These are phyloP conservation scores for Prochilodus magdalenae DNA, from an alignment of 2,113 vertebrate species.

Conservation along the genomic window DNA sequence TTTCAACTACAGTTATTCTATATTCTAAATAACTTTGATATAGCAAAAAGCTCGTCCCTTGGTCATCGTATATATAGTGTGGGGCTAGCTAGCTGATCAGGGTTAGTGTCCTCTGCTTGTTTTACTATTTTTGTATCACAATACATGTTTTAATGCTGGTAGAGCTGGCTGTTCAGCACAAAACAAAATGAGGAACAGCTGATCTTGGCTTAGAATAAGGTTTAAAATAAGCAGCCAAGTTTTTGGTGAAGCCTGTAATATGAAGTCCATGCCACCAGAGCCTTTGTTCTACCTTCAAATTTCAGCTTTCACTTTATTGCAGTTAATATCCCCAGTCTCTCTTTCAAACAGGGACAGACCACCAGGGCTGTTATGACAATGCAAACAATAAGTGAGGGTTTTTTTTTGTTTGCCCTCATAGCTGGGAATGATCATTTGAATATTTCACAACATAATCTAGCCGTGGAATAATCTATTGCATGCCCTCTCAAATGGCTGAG, in stretches of 20 bases:
- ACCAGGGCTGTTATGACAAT: neutral
- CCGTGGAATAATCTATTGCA: slow-evolving; percentile 56
- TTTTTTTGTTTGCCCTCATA: slow-evolving; percentile 33
- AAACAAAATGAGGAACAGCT: too few relatives aligned
- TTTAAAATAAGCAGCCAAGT: neutral
- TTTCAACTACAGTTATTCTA: too few relatives aligned
- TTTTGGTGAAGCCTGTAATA: neutral
- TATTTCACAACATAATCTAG: slow-evolving; percentile 63
- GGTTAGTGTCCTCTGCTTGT: too few relatives aligned
- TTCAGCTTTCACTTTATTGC: neutral
- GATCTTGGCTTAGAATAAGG: too few relatives aligned
- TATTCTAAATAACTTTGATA: too few relatives aligned
- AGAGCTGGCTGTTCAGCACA: too few relatives aligned
- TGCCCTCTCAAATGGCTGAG: slow-evolving; percentile 64
- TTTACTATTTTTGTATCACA: too few relatives aligned
- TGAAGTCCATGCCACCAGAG: neutral
- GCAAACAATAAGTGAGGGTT: slow-evolving; percentile 46
- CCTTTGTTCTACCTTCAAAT: neutral
- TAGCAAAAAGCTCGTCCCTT: too few relatives aligned
- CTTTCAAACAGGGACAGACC: neutral
- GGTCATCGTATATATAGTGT: too few relatives aligned
- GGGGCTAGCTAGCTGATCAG: too few relatives aligned
- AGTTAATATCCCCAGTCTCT: neutral
- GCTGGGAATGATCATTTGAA: slow-evolving; percentile 64
- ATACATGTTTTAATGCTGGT: too few relatives aligned